Conservation (phyloP, 1,140 invertebrate genomes). For the Solen grandis region DNA sequence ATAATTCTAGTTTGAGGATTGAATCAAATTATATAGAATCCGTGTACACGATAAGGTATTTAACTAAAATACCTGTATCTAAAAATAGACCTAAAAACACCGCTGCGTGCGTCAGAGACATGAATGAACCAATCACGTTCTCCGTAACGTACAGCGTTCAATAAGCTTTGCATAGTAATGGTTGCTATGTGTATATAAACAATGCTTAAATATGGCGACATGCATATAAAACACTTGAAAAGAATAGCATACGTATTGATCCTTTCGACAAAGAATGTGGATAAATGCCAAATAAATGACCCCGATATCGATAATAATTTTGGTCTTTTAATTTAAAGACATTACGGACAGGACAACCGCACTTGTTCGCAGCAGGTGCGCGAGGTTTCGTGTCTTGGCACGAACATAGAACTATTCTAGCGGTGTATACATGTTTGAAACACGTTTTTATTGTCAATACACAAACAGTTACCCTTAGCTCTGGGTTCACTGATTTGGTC, state of each 20-base stretch:
- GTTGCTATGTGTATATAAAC: constrained; percentile 54
- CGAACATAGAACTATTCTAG: constrained; percentile 12
- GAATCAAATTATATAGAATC: no score
- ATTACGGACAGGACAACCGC: neutral
- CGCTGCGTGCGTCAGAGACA: no score
- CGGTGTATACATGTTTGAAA: constrained; percentile 41
- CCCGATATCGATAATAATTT: constrained; percentile 19
- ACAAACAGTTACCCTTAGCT: constrained; percentile 28
- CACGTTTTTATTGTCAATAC: constrained; percentile 48
- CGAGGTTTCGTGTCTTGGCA: constrained; percentile 15
- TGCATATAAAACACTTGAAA: neutral
- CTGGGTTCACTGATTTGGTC: constrained; percentile 8
- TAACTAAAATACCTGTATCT: no score
- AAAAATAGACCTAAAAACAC: no score
- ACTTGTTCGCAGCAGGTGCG: constrained; percentile 3
- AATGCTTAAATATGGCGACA: constrained; percentile 48
- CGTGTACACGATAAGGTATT: no score
- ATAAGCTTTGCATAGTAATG: constrained; percentile 39
- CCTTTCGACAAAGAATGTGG: constrained; percentile 4
- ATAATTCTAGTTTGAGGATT: no score
- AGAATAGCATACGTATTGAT: constrained; percentile 1
- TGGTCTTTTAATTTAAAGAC: constrained; percentile 11
- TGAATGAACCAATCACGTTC: no score
- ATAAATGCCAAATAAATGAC: constrained; percentile 37
- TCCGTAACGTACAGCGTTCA: no score